Evolutionary conservation across 2,797 vertebrate species (phyloP).

Genomic region (Gallinago solitaria): DNA sequence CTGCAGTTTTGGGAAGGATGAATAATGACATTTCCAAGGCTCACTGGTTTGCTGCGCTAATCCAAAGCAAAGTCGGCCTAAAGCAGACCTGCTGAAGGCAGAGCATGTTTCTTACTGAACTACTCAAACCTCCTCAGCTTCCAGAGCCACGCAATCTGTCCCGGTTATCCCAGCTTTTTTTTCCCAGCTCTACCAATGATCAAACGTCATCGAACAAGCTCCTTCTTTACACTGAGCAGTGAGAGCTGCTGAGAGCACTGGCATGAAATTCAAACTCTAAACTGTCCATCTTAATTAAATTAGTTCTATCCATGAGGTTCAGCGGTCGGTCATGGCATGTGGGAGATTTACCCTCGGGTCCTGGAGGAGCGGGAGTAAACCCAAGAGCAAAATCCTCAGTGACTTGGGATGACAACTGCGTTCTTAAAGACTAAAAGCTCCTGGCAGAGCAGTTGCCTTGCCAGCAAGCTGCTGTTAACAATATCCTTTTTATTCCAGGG

Average conservation of each 20-base stretch:
- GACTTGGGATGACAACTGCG: slow-evolving; percentile 61
- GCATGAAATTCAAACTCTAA: background rate
- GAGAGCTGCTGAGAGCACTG: background rate
- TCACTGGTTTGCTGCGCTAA: background rate
- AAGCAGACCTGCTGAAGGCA: slow-evolving; percentile 22
- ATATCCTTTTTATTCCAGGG: slow-evolving; percentile 59
- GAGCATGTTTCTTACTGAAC: background rate
- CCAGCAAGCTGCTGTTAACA: slow-evolving; percentile 59
- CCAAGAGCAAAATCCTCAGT: slow-evolving; percentile 47
- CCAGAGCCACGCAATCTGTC: background rate
- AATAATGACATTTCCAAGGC: background rate
- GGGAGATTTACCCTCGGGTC: slow-evolving; percentile 41
- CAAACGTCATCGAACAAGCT: background rate
- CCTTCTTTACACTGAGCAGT: background rate
- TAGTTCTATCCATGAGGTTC: slow-evolving; percentile 23
- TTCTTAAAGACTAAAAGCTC: slow-evolving; percentile 42
- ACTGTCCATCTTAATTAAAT: slow-evolving; percentile 57
- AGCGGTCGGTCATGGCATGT: slow-evolving; percentile 17
- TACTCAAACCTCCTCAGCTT: background rate
- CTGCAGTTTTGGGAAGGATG: background rate
- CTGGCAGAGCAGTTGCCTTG: slow-evolving; percentile 54
- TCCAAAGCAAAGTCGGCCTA: background rate
- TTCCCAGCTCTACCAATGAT: background rate
- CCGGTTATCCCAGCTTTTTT: background rate
- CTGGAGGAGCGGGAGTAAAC: slow-evolving; percentile 25